Evolutionary conservation across 2,113 vertebrate genomes (phyloP), one percentile per base, ranked within the genome.

Genomic region (Scartelaos histophorus): DNA sequence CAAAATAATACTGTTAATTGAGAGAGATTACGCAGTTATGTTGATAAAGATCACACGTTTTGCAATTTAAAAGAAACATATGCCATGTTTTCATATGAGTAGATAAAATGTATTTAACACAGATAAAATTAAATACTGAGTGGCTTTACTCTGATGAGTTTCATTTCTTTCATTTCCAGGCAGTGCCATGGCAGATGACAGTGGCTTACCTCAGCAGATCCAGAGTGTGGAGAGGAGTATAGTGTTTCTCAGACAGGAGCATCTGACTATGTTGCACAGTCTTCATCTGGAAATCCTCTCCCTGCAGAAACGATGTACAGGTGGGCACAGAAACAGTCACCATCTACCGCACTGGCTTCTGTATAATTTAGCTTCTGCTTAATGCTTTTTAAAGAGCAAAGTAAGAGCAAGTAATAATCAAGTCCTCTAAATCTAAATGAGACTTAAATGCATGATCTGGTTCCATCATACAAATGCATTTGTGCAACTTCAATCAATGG

Each of bases 211-310:
- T 81, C 94, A 91, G 86, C 98, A 98, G 94, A 93, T 98, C 66
- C 94, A 95, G 92, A 95, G 95, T 0, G 95, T 97, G 87, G 95
- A 98, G 90, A 93, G 97, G 73, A 97, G 96, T 91, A 90, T 96
- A 19, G 84, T 94, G 4, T 99, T 99, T 90, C 93, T 98, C 76
- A 94, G 96, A 74, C 96, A 97, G 87, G 96, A 98, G 87, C 98
- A 99, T 88, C 93, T 96, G 88, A 93, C 95, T 66, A 75, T 99
- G 80, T 94, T 99, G 43, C 95, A 96, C 0, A 96, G 94, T 81
- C 93, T 99, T 82, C 97, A 98, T 90, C 91, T 96, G 91, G 98
- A 99, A 91, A 96, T 99, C 91, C 94, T 98, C 13, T 95, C 95
- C 81, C 75, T 99, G 88, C 97, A 99, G 94, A 98, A 98, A 81